A percentile compares a stretch with the other conserved stretches of the same genome.
phyloP scores from a whole-genome alignment of 1,140 invertebrate genomes.

The Platorchestia sp. region DNA sequence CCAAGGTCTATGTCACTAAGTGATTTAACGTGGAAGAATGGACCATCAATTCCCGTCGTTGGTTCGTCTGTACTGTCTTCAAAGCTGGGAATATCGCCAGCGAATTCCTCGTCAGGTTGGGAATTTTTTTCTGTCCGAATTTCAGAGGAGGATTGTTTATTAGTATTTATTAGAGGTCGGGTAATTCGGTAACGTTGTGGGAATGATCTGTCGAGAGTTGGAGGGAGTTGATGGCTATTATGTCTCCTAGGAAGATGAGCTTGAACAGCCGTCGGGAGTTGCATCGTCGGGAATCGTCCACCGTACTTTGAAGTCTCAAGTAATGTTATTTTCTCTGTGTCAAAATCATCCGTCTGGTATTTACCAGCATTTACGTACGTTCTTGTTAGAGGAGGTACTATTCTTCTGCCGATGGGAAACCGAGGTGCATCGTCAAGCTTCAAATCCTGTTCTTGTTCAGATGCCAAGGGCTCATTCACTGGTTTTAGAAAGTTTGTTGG shows the following conservation, averaged over 20 bases:
- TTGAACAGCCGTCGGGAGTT: not conserved
- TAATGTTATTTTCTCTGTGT: constrained; percentile 6
- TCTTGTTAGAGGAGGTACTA: constrained; percentile 21
- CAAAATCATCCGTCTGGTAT: not conserved
- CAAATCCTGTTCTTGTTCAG: not conserved
- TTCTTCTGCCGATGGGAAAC: constrained; percentile 7
- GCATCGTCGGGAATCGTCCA: constrained; percentile 26
- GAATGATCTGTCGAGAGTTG: not conserved
- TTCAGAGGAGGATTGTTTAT: not conserved
- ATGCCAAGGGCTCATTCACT: not conserved
- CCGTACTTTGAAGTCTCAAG: constrained; percentile 19
- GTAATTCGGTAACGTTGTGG: not conserved
- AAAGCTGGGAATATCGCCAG: not conserved
- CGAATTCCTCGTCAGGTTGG: not conserved
- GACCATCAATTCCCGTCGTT: not conserved
- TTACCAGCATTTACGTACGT: constrained; percentile 1
- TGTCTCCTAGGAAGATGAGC: constrained; percentile 9
- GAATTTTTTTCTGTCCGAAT: not conserved
- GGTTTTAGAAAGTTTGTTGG: not conserved
- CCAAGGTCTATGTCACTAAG: not conserved
- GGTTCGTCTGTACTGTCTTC: not conserved
- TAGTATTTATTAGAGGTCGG: not conserved
- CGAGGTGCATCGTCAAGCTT: not conserved
- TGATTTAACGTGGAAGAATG: not conserved
- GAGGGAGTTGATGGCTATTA: not conserved